phyloP scores from a whole-genome alignment of 1,140 invertebrate genomes.

The Hermatobates lingyangjiaoensis region DNA sequence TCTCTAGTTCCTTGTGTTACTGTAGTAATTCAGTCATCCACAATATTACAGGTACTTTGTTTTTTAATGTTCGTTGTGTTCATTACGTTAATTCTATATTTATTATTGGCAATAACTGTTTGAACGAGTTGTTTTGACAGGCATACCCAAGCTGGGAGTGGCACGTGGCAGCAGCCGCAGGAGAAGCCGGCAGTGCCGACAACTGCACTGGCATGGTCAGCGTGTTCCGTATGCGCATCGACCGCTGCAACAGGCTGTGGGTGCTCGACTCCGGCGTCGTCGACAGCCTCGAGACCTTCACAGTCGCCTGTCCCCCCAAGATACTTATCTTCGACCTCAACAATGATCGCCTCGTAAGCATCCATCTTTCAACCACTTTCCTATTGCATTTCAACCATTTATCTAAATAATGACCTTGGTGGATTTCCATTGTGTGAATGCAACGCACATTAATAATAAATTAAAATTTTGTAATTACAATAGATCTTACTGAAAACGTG shows the following conservation, averaged over 20 bases:
- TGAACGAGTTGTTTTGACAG: too few species aligned
- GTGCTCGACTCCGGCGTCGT: conserved; percentile 48
- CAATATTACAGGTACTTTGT: neutral
- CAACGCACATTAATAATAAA: too few species aligned
- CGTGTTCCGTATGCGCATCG: conserved; percentile 48
- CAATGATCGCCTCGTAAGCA: conserved; percentile 17
- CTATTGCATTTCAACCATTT: too few species aligned
- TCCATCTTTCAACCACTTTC: too few species aligned
- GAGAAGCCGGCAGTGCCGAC: conserved; percentile 23
- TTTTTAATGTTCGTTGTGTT: neutral
- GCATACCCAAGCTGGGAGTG: conserved; percentile 64
- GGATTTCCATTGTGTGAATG: too few species aligned
- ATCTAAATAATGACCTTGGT: too few species aligned
- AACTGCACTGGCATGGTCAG: conserved; percentile 57
- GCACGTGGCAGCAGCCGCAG: conserved; percentile 38
- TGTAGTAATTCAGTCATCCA: neutral
- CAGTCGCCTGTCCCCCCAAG: conserved; percentile 54
- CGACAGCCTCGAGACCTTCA: conserved; percentile 53
- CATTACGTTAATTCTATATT: conserved; percentile 24
- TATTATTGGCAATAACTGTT: too few species aligned
- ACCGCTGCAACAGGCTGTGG: conserved; percentile 59
- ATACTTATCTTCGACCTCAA: conserved; percentile 55
- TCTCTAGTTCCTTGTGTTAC: neutral
- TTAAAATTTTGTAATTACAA: too few species aligned
- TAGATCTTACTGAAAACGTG: too few species aligned